These are phyloP conservation scores for Lamellibrachia satsuma DNA, from an alignment of 2,888 invertebrate species.

Conservation along the genomic window DNA sequence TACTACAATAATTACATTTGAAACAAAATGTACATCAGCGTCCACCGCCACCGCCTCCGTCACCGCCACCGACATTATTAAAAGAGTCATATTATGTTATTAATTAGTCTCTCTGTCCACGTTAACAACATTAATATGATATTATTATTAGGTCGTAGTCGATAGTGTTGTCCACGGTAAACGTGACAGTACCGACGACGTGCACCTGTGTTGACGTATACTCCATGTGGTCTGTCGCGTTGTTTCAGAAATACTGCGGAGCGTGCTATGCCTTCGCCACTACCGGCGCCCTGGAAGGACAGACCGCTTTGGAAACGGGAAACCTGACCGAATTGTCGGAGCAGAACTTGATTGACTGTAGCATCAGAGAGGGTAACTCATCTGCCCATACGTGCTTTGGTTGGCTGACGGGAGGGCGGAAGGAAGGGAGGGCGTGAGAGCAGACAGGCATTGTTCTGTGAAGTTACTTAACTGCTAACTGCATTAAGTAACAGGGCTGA, in stretches of 20 bases:
- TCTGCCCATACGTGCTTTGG: conserved; percentile 36
- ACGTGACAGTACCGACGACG: neutral
- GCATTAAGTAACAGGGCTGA: too few relatives aligned
- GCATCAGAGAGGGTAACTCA: conserved; percentile 19
- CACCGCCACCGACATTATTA: neutral
- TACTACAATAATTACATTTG: neutral
- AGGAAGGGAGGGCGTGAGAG: neutral
- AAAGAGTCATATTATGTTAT: neutral
- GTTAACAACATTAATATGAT: neutral
- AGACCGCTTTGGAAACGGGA: conserved; percentile 69
- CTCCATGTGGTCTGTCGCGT: neutral
- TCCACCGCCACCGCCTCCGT: neutral
- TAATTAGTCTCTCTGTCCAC: neutral
- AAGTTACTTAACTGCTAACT: too few relatives aligned
- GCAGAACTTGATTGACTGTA: conserved; percentile 66
- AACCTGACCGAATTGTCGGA: conserved; percentile 69
- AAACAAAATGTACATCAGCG: neutral
- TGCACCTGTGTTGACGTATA: neutral
- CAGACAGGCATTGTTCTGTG: neutral
- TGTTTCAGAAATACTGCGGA: conserved; percentile 79
- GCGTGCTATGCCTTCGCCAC: conserved; percentile 84
- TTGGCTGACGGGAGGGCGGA: conserved; percentile 44
- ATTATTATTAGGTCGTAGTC: neutral
- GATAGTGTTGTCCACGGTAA: neutral
- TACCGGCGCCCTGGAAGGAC: conserved; percentile 72